Evolutionary conservation across 2,113 vertebrate species (phyloP).

Genomic region (Crotophaga sulcirostris): DNA sequence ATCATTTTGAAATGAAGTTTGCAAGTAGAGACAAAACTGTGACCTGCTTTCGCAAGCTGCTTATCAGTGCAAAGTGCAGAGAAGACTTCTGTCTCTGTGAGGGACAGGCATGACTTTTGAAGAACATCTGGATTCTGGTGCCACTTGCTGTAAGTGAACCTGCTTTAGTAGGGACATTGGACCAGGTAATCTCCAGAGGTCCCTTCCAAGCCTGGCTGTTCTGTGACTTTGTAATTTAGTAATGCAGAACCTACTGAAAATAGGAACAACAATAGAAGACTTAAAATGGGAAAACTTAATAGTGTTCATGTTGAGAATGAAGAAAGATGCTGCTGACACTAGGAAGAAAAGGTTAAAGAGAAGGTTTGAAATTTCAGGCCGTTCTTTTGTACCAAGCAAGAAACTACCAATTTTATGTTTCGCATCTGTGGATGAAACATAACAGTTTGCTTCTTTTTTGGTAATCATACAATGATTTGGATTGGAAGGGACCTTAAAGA

Average conservation of each 20-base stretch:
- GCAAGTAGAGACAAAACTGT: neutral
- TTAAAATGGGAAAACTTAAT: neutral
- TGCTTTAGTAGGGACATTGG: too few species aligned
- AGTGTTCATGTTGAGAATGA: neutral
- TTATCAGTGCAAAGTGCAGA: neutral
- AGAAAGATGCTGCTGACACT: neutral
- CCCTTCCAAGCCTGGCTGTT: too few species aligned
- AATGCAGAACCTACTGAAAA: neutral
- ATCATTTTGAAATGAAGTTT: neutral
- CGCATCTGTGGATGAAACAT: accelerated
- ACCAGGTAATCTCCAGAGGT: too few species aligned
- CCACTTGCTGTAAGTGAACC: too few species aligned
- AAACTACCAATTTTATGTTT: neutral
- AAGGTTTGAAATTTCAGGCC: neutral
- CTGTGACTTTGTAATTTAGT: too few species aligned
- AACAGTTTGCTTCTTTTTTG: neutral
- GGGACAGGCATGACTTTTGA: neutral
- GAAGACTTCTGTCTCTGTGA: neutral
- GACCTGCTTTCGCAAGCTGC: neutral
- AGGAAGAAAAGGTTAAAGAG: neutral
- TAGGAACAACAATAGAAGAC: too few species aligned
- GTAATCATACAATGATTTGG: too few species aligned
- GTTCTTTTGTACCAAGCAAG: neutral
- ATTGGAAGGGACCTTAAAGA: too few species aligned
- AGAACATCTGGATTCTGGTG: neutral